phyloP scores from a whole-genome alignment of 2,113 vertebrate genomes.

The Rhinoderma darwinii region DNA sequence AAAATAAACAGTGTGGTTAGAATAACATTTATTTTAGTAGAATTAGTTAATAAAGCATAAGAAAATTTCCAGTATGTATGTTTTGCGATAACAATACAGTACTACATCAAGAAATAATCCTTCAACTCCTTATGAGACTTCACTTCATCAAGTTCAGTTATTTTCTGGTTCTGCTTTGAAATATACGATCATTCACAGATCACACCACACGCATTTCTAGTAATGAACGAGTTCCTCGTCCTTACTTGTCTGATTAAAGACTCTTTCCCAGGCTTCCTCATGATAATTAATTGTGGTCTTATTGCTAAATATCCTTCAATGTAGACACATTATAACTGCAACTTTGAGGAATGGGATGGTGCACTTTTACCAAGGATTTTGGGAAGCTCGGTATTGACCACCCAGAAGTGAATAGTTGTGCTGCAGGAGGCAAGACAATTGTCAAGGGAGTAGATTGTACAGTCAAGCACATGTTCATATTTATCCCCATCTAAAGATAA shows the following conservation, averaged over 20 bases:
- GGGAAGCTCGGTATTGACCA: slow-evolving; percentile 65
- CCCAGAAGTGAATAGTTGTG: slow-evolving; percentile 70
- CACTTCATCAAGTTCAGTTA: slow-evolving; percentile 38
- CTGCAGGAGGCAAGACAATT: slow-evolving; percentile 59
- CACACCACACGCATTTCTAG: background rate
- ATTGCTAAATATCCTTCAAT: slow-evolving; percentile 59
- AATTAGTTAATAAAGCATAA: slow-evolving; percentile 8
- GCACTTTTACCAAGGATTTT: slow-evolving; percentile 60
- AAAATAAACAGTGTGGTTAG: slow-evolving; percentile 30
- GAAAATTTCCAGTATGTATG: slow-evolving; percentile 13
- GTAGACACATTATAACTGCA: slow-evolving; percentile 64
- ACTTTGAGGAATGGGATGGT: slow-evolving; percentile 34
- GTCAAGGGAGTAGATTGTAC: slow-evolving; percentile 54
- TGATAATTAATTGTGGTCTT: slow-evolving; percentile 36
- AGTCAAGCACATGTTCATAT: slow-evolving; percentile 70
- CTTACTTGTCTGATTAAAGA: slow-evolving; percentile 42
- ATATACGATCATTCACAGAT: slow-evolving; percentile 41
- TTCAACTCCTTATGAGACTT: slow-evolving; percentile 41
- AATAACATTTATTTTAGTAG: slow-evolving; percentile 4
- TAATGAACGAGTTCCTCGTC: slow-evolving; percentile 14
- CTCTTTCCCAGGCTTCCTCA: slow-evolving; percentile 34
- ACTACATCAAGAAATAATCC: slow-evolving; percentile 12
- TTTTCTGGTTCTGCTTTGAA: slow-evolving; percentile 40
- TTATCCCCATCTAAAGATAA: slow-evolving; percentile 62
- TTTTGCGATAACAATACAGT: slow-evolving; percentile 10